A percentile compares a stretch with the other conserved stretches of the same genome.
Conservation (phyloP, 1,140 invertebrate genomes). For the Holotrichia oblita region DNA sequence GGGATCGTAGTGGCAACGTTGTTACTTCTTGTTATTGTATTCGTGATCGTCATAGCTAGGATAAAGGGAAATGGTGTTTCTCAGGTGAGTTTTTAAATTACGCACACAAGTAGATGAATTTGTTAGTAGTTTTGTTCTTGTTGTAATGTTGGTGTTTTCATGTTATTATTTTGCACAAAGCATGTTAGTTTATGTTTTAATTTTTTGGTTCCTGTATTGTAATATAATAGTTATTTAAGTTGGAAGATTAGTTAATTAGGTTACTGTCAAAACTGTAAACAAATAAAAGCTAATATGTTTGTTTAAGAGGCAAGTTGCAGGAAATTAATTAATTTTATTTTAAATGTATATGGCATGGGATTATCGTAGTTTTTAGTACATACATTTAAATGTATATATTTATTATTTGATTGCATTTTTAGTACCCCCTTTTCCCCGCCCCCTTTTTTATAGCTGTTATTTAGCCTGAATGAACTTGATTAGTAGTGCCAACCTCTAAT, state of each 20-base stretch:
- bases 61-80: conserved; percentile 83
- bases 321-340: background rate
- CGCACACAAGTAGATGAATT: background rate
- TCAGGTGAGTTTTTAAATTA: conserved; percentile 72
- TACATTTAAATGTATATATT: no score
- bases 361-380: background rate
- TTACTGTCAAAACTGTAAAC: conserved; percentile 1
- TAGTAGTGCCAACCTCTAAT: background rate
- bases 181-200: background rate
- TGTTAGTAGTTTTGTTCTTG: conserved; percentile 12
- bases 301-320: conserved; percentile 44
- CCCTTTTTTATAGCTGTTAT: background rate
- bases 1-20: conserved; percentile 77
- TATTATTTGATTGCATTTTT: no score
- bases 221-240: background rate
- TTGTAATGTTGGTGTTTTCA: conserved; percentile 3
- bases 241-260: background rate
- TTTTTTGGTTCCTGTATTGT: background rate
- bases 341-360: conserved; percentile 12
- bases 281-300: conserved; percentile 47
- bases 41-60: conserved; percentile 77
- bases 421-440: no score
- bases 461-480: background rate
- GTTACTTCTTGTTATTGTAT: conserved; percentile 71
- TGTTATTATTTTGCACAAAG: background rate